Percentiles rank a stretch among this genome's conserved stretches.
Evolutionary conservation across 2,797 vertebrate species (phyloP).

Genomic region (Lycodopsis pacificus): DNA sequence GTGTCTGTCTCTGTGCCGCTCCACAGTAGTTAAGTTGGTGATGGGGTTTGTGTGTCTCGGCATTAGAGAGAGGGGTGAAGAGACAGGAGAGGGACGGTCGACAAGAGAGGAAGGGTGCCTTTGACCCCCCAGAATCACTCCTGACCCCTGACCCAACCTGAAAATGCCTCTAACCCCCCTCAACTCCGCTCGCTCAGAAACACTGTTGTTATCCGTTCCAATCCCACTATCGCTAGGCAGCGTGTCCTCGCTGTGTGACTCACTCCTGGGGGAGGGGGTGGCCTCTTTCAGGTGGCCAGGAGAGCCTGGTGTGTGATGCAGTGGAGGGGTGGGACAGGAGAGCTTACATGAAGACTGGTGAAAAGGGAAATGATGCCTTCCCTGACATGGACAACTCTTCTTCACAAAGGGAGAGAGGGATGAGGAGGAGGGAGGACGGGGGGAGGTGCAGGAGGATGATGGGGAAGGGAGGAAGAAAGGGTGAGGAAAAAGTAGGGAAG

Average conservation of each 20-base stretch:
- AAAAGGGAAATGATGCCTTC: conserved; percentile 84
- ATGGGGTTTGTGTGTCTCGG: conserved; percentile 77
- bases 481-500: conserved; percentile 79
- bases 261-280: conserved; percentile 92
- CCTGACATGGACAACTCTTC: conserved; percentile 91
- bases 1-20: conserved; percentile 91
- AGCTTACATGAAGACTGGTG: conserved; percentile 85
- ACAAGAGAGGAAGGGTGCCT: conserved; percentile 81
- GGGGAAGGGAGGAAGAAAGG: conserved; percentile 82
- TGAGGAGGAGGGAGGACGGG: conserved; percentile 77
- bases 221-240: conserved; percentile 95
- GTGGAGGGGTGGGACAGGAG: conserved; percentile 65
- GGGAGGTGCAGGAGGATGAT: conserved; percentile 81
- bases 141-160: conserved; percentile 70
- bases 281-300: conserved; percentile 93
- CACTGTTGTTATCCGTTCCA: conserved; percentile 94
- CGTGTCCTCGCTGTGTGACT: conserved; percentile 94
- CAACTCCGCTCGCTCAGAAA: conserved; percentile 91
- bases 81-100: conserved; percentile 85
- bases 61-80: conserved; percentile 66
- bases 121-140: conserved; percentile 67
- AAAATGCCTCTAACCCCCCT: conserved; percentile 71
- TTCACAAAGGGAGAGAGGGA: conserved; percentile 90
- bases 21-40: conserved; percentile 44
- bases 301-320: conserved; percentile 86